A percentile compares a stretch with the other conserved stretches of the same genome.
phyloP scores from a whole-genome alignment of 2,797 vertebrate species.

The Neoniphon sammara region DNA sequence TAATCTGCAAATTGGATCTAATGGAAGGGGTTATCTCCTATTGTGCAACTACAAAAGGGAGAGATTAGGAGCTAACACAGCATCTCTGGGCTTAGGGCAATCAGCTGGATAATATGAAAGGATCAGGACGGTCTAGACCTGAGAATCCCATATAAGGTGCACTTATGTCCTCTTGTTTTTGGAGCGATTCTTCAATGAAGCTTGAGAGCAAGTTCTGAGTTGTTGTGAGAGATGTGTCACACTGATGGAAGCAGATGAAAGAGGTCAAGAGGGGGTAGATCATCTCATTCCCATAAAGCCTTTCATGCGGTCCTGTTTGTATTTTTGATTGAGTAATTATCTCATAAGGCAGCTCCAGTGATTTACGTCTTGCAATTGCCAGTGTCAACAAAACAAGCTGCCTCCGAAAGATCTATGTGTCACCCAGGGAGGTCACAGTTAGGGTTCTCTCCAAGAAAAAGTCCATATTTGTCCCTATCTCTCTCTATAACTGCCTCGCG shows the following conservation, averaged over 20 bases:
- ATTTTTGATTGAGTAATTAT: constrained; percentile 50
- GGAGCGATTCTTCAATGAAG: background rate
- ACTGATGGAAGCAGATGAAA: constrained; percentile 50
- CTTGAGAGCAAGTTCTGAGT: constrained; percentile 22
- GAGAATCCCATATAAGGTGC: constrained; percentile 57
- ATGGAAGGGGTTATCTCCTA: background rate
- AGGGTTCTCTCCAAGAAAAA: constrained; percentile 51
- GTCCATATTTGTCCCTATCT: constrained; percentile 70
- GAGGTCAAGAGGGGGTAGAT: constrained; percentile 39
- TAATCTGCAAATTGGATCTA: background rate
- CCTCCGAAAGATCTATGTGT: constrained; percentile 55
- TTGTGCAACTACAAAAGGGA: constrained; percentile 4
- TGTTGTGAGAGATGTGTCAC: constrained; percentile 45
- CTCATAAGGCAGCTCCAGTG: constrained; percentile 43
- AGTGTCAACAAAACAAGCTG: constrained; percentile 63
- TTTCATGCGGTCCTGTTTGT: constrained; percentile 48
- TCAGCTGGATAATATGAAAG: constrained; percentile 35
- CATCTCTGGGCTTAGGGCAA: constrained; percentile 9
- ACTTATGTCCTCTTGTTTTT: constrained; percentile 30
- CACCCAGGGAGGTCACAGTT: constrained; percentile 43
- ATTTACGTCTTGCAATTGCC: constrained; percentile 49
- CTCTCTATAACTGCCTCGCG: constrained; percentile 32
- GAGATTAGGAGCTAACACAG: background rate
- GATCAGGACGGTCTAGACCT: constrained; percentile 15
- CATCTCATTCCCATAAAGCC: constrained; percentile 45